Base-by-base conservation (phyloP, 2,113 vertebrate genomes). In the Meriones unguiculatus region DNA sequence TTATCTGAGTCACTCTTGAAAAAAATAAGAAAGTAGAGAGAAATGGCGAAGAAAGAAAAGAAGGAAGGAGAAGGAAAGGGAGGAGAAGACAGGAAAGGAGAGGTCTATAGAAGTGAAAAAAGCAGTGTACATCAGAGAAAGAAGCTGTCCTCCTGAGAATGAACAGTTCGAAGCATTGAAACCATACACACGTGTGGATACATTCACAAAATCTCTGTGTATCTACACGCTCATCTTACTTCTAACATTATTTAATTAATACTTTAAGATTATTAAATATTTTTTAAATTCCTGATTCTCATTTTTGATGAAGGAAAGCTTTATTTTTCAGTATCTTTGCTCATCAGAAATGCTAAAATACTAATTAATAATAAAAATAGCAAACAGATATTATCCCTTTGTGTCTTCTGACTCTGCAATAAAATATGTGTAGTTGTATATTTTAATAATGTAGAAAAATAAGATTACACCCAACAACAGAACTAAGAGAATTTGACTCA, bases 211-310 rank as follows among this genome's bases (percentile, higher is more conserved):
- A 86, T 57, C 7, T 54, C 3, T 32, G 1, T n/a, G 5, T 38
- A 82, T 62, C 35, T 24, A 38, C 25, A 6, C 85, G 35, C 67
- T 92, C 50, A 24, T 25, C n/a, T 90, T 85, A 57, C 17, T 69
- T 15, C 30, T 72, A 78, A 6, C 2, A 25, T 59, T 94, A 65
- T n/a, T n/a, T 46, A 35, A 54, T 46, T 1, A 57, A 76, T n/a
- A 95, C 87, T 95, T 90, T 93, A 88, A 75, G 70, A 89, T 64
- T 41, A 28, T 76, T 77, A 76, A 65, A 86, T 46, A 67, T 65
- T 35, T 73, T 84, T 54, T 10, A 59, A 95, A 46, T 64, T 38
- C 0, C 35, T 0, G 87, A 41, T 81, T 9, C 22, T 87, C 73
- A 46, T 72, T 93, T 80, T 96, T 52, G 81, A 8, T 67, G 18